These are phyloP conservation scores for Dicyrtomina minuta DNA, from an alignment of 2,888 invertebrate species.

Conservation along the genomic window DNA sequence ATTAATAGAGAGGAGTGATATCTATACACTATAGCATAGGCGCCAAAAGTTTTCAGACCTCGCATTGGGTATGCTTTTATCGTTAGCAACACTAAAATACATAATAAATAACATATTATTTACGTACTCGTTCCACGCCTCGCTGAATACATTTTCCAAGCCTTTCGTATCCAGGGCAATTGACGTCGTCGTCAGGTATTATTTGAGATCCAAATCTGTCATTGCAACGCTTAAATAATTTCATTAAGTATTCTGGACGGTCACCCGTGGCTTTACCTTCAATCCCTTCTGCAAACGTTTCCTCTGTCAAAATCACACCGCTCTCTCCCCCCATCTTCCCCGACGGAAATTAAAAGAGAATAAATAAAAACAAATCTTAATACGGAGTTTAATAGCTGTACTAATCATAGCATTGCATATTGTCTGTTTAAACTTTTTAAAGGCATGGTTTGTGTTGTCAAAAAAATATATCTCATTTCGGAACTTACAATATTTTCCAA, in stretches of 20 bases:
- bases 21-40: too few relatives aligned
- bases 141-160: conserved; percentile 18
- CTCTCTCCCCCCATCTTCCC: conserved; percentile 13
- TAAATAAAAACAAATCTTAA: not conserved
- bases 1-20: too few relatives aligned
- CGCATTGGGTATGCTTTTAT: too few relatives aligned
- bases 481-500: not conserved
- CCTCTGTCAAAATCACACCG: conserved; percentile 1
- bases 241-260: not conserved
- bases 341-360: too few relatives aligned
- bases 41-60: too few relatives aligned
- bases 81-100: too few relatives aligned
- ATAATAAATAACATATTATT: not conserved
- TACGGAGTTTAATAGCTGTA: too few relatives aligned
- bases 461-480: not conserved
- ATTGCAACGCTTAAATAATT: conserved; percentile 1
- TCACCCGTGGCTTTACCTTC: not conserved
- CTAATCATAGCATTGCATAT: too few relatives aligned
- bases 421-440: too few relatives aligned
- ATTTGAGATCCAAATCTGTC: conserved; percentile 1
- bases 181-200: not conserved
- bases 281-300: not conserved
- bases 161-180: conserved; percentile 12
- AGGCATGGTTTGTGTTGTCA: too few relatives aligned
- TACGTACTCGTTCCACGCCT: conserved; percentile 12